phyloP scores from a whole-genome alignment of 2,113 vertebrate species.

The Alethe castanea region DNA sequence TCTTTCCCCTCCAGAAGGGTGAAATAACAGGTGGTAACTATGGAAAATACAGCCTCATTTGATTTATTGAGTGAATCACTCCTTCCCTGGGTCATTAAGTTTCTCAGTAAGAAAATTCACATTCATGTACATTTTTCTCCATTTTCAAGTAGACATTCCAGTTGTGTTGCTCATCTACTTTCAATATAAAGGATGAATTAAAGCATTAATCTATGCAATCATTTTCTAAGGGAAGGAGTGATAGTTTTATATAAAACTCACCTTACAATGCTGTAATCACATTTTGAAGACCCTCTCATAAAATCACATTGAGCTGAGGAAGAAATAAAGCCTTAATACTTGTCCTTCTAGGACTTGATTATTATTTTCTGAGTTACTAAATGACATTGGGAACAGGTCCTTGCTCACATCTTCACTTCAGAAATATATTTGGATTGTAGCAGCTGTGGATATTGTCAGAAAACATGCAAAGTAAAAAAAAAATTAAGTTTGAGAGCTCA shows the following conservation, averaged over 20 bases:
- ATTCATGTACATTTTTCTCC: not conserved
- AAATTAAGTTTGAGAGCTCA: not conserved
- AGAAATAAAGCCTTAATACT: not conserved
- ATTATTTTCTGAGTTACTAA: not conserved
- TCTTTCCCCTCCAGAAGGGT: not conserved
- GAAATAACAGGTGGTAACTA: not conserved
- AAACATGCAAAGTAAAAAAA: not conserved
- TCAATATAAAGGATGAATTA: conserved; percentile 14
- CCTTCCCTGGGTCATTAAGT: not conserved
- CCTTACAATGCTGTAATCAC: not conserved
- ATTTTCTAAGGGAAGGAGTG: not conserved
- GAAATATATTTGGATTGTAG: not conserved
- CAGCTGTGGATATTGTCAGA: not conserved
- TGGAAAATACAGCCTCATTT: not conserved
- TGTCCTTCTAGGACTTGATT: not conserved
- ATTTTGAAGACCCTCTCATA: not conserved
- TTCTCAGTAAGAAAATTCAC: not conserved
- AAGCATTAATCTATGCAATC: not conserved
- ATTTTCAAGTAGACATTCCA: not conserved
- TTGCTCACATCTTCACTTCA: not conserved
- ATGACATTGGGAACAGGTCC: not conserved
- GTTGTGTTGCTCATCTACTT: conserved; percentile 7
- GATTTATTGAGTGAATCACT: not conserved
- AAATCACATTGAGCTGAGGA: not conserved
- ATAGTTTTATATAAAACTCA: not conserved